These are phyloP conservation scores for Oconnorella tubifera DNA, from an alignment of 2,888 invertebrate species.

Conservation along the genomic window DNA sequence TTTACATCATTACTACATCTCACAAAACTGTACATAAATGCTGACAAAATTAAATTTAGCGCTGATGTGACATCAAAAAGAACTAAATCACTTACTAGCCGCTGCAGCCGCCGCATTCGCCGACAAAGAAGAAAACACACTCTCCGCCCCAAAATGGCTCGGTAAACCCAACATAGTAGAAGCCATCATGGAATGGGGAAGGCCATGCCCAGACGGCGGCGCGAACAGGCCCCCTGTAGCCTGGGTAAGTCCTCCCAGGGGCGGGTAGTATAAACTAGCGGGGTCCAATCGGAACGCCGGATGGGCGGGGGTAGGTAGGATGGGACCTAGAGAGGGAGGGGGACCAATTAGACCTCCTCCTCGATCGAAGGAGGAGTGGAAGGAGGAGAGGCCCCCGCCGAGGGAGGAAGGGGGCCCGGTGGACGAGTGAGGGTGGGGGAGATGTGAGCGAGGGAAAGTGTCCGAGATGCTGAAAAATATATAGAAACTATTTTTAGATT, in stretches of 20 bases:
- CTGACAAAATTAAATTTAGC: too few species aligned
- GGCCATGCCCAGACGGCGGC: not conserved
- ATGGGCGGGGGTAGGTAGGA: not conserved
- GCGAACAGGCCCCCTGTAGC: not conserved
- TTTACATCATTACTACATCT: too few species aligned
- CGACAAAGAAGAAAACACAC: not conserved
- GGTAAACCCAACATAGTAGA: not conserved
- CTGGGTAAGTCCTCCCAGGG: not conserved
- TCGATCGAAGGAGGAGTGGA: not conserved
- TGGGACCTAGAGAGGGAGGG: not conserved
- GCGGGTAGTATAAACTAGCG: not conserved
- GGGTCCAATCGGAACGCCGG: not conserved
- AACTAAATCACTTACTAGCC: too few species aligned
- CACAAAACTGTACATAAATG: too few species aligned
- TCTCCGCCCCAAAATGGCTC: not conserved
- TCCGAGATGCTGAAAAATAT: too few species aligned
- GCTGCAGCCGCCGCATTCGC: not conserved
- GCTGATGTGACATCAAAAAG: too few species aligned
- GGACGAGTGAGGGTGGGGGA: too few species aligned
- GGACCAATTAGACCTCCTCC: too few species aligned
- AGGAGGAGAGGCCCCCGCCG: not conserved
- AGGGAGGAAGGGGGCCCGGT: not conserved
- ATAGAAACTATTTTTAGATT: too few species aligned
- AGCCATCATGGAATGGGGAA: not conserved
- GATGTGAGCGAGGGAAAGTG: too few species aligned